These are phyloP conservation scores for Ferrisia virgata DNA, from an alignment of 2,888 invertebrate species.

Conservation along the genomic window DNA sequence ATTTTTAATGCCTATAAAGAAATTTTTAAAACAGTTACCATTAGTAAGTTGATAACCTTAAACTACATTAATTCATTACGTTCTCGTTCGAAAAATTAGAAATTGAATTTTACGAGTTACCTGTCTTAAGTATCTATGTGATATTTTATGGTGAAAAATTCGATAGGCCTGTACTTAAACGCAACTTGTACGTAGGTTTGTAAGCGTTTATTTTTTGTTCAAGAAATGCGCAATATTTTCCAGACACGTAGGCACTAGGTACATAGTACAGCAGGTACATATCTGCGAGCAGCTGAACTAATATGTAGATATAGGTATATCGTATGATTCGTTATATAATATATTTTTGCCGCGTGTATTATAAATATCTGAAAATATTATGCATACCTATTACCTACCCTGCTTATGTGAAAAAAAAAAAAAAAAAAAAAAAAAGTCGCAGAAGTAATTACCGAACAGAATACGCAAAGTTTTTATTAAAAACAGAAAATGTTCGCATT, in stretches of 20 bases:
- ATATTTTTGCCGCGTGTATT: neutral
- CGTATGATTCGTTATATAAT: neutral
- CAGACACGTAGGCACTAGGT: too few species aligned
- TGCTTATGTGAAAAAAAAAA: too few species aligned
- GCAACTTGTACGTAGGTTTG: too few species aligned
- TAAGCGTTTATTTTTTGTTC: too few species aligned
- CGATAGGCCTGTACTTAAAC: too few species aligned
- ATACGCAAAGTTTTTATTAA: slow-evolving; percentile 32
- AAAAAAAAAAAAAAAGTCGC: slow-evolving; percentile 19
- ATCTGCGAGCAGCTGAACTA: too few species aligned
- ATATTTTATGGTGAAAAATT: too few species aligned
- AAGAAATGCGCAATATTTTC: too few species aligned
- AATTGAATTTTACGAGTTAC: neutral
- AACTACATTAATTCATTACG: neutral
- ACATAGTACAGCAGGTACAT: too few species aligned
- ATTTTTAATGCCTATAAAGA: slow-evolving; percentile 32
- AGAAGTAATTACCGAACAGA: slow-evolving; percentile 36
- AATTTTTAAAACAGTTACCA: neutral
- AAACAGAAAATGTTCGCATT: slow-evolving; percentile 12
- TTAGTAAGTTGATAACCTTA: neutral
- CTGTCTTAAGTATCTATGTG: neutral
- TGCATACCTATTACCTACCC: too few species aligned
- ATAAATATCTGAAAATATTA: neutral
- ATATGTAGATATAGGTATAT: neutral
- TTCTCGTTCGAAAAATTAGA: neutral